phyloP scores from a whole-genome alignment of 37 sponge, comb jelly and placozoan genomes.

The Halichondria panicea region DNA sequence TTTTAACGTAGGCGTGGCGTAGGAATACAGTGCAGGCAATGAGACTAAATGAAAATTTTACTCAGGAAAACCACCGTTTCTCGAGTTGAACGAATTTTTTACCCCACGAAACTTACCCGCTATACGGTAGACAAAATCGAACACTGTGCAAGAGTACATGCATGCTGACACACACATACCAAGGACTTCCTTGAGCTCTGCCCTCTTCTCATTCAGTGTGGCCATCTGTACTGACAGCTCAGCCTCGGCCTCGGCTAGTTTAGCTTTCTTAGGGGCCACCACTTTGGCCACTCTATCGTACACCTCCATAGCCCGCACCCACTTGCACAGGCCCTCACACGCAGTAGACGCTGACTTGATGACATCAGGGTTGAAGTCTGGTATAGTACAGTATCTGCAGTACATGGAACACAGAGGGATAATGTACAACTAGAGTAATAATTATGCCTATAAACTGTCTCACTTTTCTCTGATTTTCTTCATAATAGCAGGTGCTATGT shows the following conservation, averaged over 20 bases:
- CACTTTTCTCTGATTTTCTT: slow-evolving; percentile 97
- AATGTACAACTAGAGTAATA: too few relatives aligned
- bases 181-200: slow-evolving; percentile 79
- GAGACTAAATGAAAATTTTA: too few relatives aligned
- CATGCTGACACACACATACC: too few relatives aligned
- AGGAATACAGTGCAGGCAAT: too few relatives aligned
- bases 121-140: too few relatives aligned
- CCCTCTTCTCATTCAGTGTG: slow-evolving; percentile 91
- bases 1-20: too few relatives aligned
- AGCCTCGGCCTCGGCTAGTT: slow-evolving; percentile 88
- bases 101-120: too few relatives aligned
- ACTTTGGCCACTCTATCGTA: slow-evolving; percentile 99
- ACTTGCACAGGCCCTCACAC: slow-evolving; percentile 95
- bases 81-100: too few relatives aligned
- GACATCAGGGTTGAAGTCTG: slow-evolving; percentile 88
- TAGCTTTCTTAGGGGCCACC: slow-evolving; percentile 96
- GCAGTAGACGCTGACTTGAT: slow-evolving; percentile 92
- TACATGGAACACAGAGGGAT: not conserved
- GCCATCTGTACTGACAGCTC: slow-evolving; percentile 89
- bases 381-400: slow-evolving; percentile 79
- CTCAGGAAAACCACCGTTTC: too few relatives aligned
- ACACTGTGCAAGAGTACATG: too few relatives aligned
- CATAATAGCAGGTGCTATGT: slow-evolving; percentile 88
- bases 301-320: slow-evolving; percentile 98
- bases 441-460: too few relatives aligned